Percentiles rank a stretch among this genome's conserved stretches.
Evolutionary conservation across 2,888 invertebrate genomes (phyloP).

Genomic region (Ophion ellenae): DNA sequence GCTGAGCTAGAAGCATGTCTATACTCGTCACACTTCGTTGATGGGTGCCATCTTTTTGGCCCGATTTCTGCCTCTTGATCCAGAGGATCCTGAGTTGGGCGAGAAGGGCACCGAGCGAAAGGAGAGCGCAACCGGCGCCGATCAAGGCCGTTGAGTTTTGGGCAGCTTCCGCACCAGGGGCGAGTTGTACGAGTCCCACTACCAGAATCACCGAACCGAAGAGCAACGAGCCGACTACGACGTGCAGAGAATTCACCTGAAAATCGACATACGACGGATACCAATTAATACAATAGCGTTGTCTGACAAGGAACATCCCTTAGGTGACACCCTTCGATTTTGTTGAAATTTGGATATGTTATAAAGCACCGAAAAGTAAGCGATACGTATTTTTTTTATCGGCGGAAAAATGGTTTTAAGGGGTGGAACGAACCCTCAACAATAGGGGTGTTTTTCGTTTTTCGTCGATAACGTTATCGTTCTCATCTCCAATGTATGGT

Average conservation of each 20-base stretch:
- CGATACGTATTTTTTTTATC: too few relatives aligned
- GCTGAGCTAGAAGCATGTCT: slow-evolving; percentile 85
- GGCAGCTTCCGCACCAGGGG: slow-evolving; percentile 91
- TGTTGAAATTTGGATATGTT: too few relatives aligned
- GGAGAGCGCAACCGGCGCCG: slow-evolving; percentile 88
- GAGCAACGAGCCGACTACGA: slow-evolving; percentile 90
- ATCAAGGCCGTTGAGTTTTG: slow-evolving; percentile 90
- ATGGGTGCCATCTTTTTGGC: slow-evolving; percentile 84
- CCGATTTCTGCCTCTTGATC: slow-evolving; percentile 85
- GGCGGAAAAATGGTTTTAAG: too few relatives aligned
- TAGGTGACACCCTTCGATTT: too few relatives aligned
- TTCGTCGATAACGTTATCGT: too few relatives aligned
- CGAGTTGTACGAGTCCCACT: slow-evolving; percentile 90
- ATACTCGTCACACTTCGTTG: slow-evolving; percentile 85
- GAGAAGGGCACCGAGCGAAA: slow-evolving; percentile 87
- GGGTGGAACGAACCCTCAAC: too few relatives aligned
- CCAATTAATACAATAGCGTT: not conserved
- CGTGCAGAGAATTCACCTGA: slow-evolving; percentile 89
- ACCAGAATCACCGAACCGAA: slow-evolving; percentile 90
- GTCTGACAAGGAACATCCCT: not conserved
- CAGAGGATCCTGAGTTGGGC: slow-evolving; percentile 89
- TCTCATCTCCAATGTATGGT: too few relatives aligned
- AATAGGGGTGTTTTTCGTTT: too few relatives aligned
- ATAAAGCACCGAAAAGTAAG: too few relatives aligned
- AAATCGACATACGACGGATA: not conserved